Evolutionary conservation across 2,797 vertebrate species (phyloP).

Genomic region (Gallinago nigripennis): DNA sequence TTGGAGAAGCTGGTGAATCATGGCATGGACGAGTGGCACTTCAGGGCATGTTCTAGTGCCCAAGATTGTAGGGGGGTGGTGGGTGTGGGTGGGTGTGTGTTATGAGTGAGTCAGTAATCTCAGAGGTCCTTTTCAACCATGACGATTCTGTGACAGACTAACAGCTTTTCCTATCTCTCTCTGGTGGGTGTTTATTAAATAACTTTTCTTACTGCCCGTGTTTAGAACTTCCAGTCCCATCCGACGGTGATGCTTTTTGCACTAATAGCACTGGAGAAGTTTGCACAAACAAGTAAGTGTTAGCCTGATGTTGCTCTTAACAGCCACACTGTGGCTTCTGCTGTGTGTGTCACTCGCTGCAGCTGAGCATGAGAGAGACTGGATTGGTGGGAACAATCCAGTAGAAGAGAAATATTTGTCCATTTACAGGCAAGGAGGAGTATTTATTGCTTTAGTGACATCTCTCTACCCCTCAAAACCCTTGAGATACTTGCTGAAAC

Average conservation of each 20-base stretch:
- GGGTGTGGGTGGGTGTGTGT: too few relatives aligned
- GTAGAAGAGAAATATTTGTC: neutral
- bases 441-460: neutral
- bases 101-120: too few relatives aligned
- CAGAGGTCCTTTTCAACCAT: too few relatives aligned
- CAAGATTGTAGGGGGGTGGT: too few relatives aligned
- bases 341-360: neutral
- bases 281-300: slow-evolving; percentile 98
- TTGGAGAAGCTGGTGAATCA: too few relatives aligned
- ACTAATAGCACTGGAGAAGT: slow-evolving; percentile 98
- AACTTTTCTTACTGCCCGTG: neutral
- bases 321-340: neutral
- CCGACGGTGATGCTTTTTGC: slow-evolving; percentile 99
- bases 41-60: too few relatives aligned
- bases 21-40: too few relatives aligned
- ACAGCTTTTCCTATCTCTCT: neutral
- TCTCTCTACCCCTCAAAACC: neutral
- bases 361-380: neutral
- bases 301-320: neutral
- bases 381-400: neutral
- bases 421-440: neutral
- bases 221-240: slow-evolving; percentile 93
- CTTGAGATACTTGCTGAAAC: neutral
- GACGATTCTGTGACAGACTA: neutral
- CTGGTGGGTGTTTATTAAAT: neutral